Base-by-base conservation (phyloP, 2,113 vertebrate species). In the Lophochroa leadbeateri region DNA sequence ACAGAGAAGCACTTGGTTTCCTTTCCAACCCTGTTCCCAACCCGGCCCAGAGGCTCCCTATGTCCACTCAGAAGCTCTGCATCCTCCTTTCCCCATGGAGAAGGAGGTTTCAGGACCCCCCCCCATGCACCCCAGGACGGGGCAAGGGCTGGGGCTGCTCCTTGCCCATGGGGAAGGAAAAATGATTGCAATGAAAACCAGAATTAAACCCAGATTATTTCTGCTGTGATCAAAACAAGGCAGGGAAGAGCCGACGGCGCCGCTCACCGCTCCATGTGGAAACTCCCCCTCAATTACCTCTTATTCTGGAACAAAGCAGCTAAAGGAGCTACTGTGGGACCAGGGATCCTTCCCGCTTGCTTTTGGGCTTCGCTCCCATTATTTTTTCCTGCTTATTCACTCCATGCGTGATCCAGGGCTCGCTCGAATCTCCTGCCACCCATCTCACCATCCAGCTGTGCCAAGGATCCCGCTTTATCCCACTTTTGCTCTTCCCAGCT, bases 221-320 rank as follows among this genome's bases (percentile, higher is more conserved):
- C 52, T 27, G 33, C 64, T 19, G 16, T 9, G 52, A 57, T 17
- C 24, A 77, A 67, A 31, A 6, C 43, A 29, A 4, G 27, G 69
- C 37, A 33, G 35, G 31, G 50, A 31, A 35, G 72, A 80, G 61
- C n/a, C 2, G 4, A 4, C 0, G 3, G 72, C 7, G 0, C 37
- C 7, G 6, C 83, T 39, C 68, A 13, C 28, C 65, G 15, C 74
- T 31, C 44, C 3, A 1, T 8, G 35, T 0, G 6, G 77, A 16
- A 25, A 27, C 16, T 15, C 31, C 17, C 53, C 55, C n/a, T 17
- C 41, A 52, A 79, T 72, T 41, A 46, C 52, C 46, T 77, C 44
- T 46, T 12, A 21, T 58, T 33, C 39, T 21, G 25, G 57, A 18
- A 31, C 79, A 29, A 33, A 57, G 44, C 3, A 1, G 33, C 18